Evolutionary conservation across 2,797 vertebrate species (phyloP).

Genomic region (Morelia viridis): DNA sequence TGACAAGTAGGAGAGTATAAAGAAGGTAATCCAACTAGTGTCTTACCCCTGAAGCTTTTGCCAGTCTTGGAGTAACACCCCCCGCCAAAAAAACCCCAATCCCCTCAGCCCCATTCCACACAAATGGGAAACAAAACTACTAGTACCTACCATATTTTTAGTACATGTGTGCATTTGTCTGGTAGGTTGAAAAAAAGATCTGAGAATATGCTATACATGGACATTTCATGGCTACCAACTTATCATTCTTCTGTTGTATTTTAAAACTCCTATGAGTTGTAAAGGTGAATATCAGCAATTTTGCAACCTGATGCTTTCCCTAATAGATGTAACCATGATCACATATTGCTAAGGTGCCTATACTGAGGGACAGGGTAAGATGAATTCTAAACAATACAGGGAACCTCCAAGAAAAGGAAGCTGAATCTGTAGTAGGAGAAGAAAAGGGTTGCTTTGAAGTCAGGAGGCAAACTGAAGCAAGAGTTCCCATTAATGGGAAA

Average conservation of each 20-base stretch:
- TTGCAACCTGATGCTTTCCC: neutral
- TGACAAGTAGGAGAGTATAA: neutral
- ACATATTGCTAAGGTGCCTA: too few species aligned
- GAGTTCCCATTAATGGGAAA: too few species aligned
- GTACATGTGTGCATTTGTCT: neutral
- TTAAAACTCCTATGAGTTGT: neutral
- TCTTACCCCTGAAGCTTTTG: neutral
- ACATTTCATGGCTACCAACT: neutral
- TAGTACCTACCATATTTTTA: neutral
- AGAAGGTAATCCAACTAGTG: neutral
- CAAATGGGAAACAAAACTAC: neutral
- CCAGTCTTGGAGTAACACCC: neutral
- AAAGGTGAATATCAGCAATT: neutral
- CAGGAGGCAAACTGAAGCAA: too few species aligned
- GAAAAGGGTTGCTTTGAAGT: too few species aligned
- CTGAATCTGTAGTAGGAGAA: too few species aligned
- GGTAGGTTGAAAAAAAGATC: neutral
- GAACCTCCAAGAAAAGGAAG: too few species aligned
- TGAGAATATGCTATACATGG: neutral
- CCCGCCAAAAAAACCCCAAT: neutral
- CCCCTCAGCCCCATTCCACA: neutral
- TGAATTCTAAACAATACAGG: too few species aligned
- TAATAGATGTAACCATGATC: neutral
- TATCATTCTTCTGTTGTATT: neutral
- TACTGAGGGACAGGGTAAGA: too few species aligned